A percentile compares a stretch with the other conserved stretches of the same genome.
These are phyloP conservation scores for Gymnoscelis rufifasciata DNA, from an alignment of 2,888 invertebrate genomes.

Conservation along the genomic window DNA sequence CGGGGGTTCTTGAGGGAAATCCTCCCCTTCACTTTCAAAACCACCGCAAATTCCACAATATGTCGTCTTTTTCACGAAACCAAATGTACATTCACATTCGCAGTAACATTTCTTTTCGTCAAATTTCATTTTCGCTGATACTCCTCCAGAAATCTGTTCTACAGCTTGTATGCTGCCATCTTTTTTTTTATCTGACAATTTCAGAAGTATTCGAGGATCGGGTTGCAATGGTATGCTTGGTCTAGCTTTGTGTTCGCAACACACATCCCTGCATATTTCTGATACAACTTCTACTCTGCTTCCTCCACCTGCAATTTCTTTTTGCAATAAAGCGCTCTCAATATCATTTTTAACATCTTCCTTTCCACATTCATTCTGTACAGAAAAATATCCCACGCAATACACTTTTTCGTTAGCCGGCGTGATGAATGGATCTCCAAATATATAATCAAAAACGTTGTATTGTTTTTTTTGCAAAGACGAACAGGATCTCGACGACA, in stretches of 20 bases:
- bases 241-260: conserved; percentile 41
- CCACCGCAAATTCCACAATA: conserved; percentile 65
- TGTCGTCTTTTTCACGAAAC: conserved; percentile 58
- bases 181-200: conserved; percentile 37
- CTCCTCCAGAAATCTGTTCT: conserved; percentile 47
- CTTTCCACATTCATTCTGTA: conserved; percentile 41
- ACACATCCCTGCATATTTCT: conserved; percentile 39
- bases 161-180: conserved; percentile 46
- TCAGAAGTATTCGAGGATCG: conserved; percentile 47
- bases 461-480: conserved; percentile 33
- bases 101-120: conserved; percentile 57
- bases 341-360: too few species aligned
- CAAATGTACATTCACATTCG: conserved; percentile 63
- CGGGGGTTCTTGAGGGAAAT: conserved; percentile 34
- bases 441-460: conserved; percentile 54
- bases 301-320: conserved; percentile 14
- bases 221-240: conserved; percentile 37
- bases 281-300: too few species aligned
- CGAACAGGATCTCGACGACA: conserved; percentile 46
- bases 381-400: conserved; percentile 59
- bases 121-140: conserved; percentile 47
- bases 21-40: conserved; percentile 56
- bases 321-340: neutral
- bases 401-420: conserved; percentile 47
- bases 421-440: conserved; percentile 39